Conservation (phyloP, 2,797 vertebrate genomes). For the Morelia viridis region DNA sequence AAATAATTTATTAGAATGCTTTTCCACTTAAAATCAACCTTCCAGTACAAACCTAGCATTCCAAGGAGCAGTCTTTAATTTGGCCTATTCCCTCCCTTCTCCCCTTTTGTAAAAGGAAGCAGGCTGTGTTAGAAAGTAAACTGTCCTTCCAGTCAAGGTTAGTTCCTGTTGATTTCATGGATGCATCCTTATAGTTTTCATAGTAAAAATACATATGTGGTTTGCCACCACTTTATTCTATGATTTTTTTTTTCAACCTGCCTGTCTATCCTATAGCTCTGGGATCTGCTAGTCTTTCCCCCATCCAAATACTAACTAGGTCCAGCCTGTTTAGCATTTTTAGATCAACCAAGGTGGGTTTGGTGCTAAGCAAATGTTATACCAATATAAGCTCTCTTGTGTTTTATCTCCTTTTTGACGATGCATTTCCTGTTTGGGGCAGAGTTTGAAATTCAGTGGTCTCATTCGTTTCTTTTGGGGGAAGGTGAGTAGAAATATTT, state of each 20-base stretch:
- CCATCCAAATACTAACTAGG: background rate
- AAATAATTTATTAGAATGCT: background rate
- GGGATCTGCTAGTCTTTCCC: background rate
- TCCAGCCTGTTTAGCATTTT: background rate
- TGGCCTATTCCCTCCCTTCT: background rate
- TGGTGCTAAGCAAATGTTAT: background rate
- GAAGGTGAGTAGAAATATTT: background rate
- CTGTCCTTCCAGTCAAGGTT: background rate
- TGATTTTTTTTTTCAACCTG: background rate
- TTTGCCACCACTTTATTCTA: background rate
- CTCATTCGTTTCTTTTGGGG: background rate
- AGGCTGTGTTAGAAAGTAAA: background rate
- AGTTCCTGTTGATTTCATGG: background rate
- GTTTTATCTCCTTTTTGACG: background rate
- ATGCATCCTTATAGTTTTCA: background rate
- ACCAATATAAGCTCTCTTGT: background rate
- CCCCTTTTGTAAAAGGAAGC: background rate
- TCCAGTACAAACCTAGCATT: background rate
- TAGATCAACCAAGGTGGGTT: background rate
- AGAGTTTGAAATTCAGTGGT: background rate
- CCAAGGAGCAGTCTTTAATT: background rate
- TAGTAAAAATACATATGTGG: background rate
- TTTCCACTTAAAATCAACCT: background rate
- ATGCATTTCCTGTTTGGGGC: background rate
- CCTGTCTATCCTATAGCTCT: background rate